Conservation (phyloP, 1,140 invertebrate species). For the Papilio polytes region DNA sequence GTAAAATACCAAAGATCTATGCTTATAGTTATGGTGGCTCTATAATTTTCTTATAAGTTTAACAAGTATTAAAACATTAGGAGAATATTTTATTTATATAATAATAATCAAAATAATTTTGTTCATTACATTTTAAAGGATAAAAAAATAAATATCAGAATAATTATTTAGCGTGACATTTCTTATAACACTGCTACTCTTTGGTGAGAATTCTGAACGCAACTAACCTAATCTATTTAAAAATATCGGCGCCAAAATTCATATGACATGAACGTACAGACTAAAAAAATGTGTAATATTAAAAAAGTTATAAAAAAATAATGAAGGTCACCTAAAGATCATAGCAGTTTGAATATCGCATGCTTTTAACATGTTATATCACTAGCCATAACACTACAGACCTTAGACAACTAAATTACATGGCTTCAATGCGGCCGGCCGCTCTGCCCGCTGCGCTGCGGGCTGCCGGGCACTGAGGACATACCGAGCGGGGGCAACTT, state of each 20-base stretch:
- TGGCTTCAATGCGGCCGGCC: slow-evolving; percentile 67
- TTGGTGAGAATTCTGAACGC: slow-evolving; percentile 28
- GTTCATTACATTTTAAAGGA: slow-evolving; percentile 32
- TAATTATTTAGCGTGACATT: slow-evolving; percentile 13
- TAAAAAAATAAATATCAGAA: slow-evolving; percentile 37
- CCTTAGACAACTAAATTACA: slow-evolving; percentile 17
- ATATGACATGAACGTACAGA: background rate
- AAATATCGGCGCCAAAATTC: background rate
- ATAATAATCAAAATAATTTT: slow-evolving; percentile 34
- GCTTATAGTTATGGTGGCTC: background rate
- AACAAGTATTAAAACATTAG: background rate
- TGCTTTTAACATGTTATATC: slow-evolving; percentile 18
- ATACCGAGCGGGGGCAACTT: slow-evolving; percentile 47
- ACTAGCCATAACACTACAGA: slow-evolving; percentile 36
- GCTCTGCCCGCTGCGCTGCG: slow-evolving; percentile 66
- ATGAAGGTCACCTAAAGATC: background rate
- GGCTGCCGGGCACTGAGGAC: slow-evolving; percentile 64
- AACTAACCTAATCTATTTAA: background rate
- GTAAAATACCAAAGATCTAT: background rate
- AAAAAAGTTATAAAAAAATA: background rate
- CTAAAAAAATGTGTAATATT: background rate
- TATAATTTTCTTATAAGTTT: background rate
- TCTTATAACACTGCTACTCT: slow-evolving; percentile 25
- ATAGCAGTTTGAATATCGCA: background rate
- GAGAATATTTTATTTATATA: slow-evolving; percentile 1